Evolutionary conservation across 2,797 vertebrate genomes (phyloP).

Genomic region (Sphenodon punctatus): DNA sequence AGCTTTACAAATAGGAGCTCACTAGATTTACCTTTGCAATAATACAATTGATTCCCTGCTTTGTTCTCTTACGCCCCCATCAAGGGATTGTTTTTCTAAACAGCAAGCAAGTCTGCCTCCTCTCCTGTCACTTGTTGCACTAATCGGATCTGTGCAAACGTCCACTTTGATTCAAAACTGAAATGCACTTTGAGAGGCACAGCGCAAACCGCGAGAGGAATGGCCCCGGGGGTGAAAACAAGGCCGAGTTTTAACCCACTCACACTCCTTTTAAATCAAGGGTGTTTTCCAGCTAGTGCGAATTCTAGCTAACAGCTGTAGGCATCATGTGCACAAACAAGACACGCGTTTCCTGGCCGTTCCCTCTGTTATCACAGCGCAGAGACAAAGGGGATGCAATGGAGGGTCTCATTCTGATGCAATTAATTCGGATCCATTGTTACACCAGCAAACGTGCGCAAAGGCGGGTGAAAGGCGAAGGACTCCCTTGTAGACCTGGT

Average conservation of each 20-base stretch:
- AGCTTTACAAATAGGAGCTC: background rate
- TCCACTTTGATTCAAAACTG: background rate
- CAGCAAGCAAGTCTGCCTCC: background rate
- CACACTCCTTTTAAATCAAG: background rate
- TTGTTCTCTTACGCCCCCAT: background rate
- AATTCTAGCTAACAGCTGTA: background rate
- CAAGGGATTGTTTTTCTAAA: background rate
- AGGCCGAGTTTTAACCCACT: background rate
- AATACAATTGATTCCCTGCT: background rate
- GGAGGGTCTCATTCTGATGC: background rate
- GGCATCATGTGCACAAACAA: background rate
- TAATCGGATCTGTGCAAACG: background rate
- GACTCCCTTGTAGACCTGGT: too few relatives aligned
- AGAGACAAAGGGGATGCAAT: fast-evolving
- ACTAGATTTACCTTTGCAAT: background rate
- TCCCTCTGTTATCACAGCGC: too few relatives aligned
- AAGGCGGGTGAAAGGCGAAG: background rate
- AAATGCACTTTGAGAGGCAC: background rate
- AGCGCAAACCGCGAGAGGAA: background rate
- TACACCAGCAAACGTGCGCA: background rate
- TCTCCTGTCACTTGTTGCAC: background rate
- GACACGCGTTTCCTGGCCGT: too few relatives aligned
- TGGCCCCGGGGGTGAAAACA: constrained; percentile 2
- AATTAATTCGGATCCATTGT: background rate
- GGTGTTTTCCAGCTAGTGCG: background rate